phyloP scores from a whole-genome alignment of 2,888 invertebrate species.

The Eubasilissa splendida region DNA sequence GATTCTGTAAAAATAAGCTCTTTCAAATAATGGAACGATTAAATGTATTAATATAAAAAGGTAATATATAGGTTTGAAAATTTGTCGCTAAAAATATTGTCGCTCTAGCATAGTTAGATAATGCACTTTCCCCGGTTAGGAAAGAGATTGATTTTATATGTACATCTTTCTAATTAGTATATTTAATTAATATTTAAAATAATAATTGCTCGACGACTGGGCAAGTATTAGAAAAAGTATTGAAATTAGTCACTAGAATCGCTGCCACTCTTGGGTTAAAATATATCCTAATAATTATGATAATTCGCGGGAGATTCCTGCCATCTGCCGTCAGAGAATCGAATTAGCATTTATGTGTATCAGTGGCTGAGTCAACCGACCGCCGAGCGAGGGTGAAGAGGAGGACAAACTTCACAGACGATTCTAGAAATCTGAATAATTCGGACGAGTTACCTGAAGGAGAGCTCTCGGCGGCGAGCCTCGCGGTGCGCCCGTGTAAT shows the following conservation, averaged over 20 bases:
- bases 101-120: too few relatives aligned
- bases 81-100: too few relatives aligned
- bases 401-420: slow-evolving; percentile 54
- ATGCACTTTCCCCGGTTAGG: too few relatives aligned
- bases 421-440: slow-evolving; percentile 57
- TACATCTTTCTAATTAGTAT: too few relatives aligned
- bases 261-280: slow-evolving; percentile 35
- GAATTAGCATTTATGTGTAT: slow-evolving; percentile 57
- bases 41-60: too few relatives aligned
- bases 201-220: too few relatives aligned
- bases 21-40: too few relatives aligned
- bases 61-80: too few relatives aligned
- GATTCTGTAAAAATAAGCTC: too few relatives aligned
- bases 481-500: slow-evolving; percentile 17
- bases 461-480: background rate
- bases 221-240: background rate
- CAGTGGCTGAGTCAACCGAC: slow-evolving; percentile 55
- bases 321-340: slow-evolving; percentile 45
- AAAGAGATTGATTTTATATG: too few relatives aligned
- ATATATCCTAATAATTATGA: slow-evolving; percentile 56
- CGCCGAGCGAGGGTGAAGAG: slow-evolving; percentile 28
- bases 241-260: background rate
- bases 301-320: slow-evolving; percentile 45
- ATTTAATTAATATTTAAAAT: too few relatives aligned
- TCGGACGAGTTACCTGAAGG: slow-evolving; percentile 32